Evolutionary conservation across 2,888 invertebrate species (phyloP), one percentile per base, ranked within the genome.

Genomic region (Rhingia campestris): DNA sequence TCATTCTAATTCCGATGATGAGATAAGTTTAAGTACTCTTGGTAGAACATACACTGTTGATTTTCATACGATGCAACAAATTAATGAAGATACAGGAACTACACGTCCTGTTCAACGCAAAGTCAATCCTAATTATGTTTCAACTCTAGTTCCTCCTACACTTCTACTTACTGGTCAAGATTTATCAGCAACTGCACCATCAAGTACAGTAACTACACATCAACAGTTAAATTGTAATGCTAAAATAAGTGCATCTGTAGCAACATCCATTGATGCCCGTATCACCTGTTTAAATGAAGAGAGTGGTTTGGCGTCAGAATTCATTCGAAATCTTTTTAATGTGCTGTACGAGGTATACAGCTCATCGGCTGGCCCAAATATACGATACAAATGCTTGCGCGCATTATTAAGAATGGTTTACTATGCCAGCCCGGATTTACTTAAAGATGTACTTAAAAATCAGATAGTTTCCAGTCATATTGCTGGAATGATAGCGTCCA

Each of bases 311-410:
- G 95, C 95, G 3, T 94, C 95, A 2, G 93, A 94, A 81, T 94
- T 95, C 86, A 94, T 93, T 59, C 94, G 95, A 88, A 96, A 97
- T 49, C 93, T 99, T 81, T 98, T 99, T 91, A 96, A 97, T 51
- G 97, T 99, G 33, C 93, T 99, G 54, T 99, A 99, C 92, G 99
- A 99, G 93, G 98, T 99, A 70, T 99, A 99, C 92, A 98, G 97
- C 91, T 98, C 97, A 88, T 98, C 98, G 82, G 99, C 99, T 69
- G 99, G 99, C 6, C 98, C 99, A 35, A 97, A 98, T 81, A 98
- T 99, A 35, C 95, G 99, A 88, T 98, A 98, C 92, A 98, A 98
- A 92, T 99, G 99, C 90, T 94, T 99, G 81, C 95, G 98, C 89
- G 99, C 99, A 4, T 94, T 99, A 81, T 93, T 99, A 70, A 94